phyloP scores from a whole-genome alignment of 2,888 invertebrate genomes.

The Nudaria mundana region DNA sequence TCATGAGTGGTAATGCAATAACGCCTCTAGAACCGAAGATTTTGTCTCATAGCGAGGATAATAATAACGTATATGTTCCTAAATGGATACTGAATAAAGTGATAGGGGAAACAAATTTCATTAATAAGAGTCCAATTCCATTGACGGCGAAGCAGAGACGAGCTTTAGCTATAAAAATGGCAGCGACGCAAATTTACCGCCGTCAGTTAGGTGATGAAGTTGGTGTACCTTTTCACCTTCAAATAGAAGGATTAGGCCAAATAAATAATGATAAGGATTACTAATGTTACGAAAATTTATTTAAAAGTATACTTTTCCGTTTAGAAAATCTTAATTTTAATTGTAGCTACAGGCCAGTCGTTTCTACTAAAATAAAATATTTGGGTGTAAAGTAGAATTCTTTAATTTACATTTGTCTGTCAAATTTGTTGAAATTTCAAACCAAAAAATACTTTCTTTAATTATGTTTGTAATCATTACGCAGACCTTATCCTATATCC shows the following conservation, averaged over 20 bases:
- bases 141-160: constrained; percentile 34
- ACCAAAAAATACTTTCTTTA: no score
- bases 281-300: background rate
- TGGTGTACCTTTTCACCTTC: constrained; percentile 55
- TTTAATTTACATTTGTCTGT: no score
- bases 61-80: constrained; percentile 40
- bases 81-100: constrained; percentile 30
- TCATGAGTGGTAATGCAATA: background rate
- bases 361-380: no score
- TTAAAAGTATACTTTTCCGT: no score
- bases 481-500: no score
- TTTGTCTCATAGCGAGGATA: constrained; percentile 28
- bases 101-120: constrained; percentile 2
- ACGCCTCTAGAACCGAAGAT: constrained; percentile 17
- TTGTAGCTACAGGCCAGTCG: no score
- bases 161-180: background rate
- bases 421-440: no score
- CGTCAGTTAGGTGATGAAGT: constrained; percentile 24
- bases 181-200: constrained; percentile 22
- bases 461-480: no score
- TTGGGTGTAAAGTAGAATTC: no score
- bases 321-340: no score
- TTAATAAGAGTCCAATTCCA: constrained; percentile 31
- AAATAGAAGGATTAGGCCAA: constrained; percentile 55
- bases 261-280: constrained; percentile 27